phyloP scores from a whole-genome alignment of 2,113 vertebrate species.

The Pithys albifrons region DNA sequence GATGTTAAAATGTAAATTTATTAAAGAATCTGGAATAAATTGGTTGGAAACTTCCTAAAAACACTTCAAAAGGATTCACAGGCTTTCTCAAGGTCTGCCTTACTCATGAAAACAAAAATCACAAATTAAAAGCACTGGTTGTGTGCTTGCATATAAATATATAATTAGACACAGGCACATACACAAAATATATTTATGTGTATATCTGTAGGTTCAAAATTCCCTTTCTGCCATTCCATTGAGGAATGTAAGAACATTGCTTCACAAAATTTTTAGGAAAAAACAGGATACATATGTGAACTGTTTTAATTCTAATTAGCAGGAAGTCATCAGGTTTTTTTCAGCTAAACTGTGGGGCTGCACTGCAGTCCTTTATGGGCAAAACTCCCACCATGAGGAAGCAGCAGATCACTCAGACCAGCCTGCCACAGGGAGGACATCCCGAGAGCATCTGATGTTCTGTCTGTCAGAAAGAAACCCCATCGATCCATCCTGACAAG shows the following conservation, averaged over 20 bases:
- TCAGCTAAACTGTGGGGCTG: background rate
- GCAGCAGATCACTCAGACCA: background rate
- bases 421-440: background rate
- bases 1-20: conserved; percentile 24
- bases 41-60: background rate
- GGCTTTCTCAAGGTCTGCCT: background rate
- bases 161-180: background rate
- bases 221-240: background rate
- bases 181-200: background rate
- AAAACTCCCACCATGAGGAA: background rate
- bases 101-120: background rate
- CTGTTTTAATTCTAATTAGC: background rate
- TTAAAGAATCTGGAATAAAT: background rate
- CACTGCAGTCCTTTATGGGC: background rate
- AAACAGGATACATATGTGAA: fast-evolving
- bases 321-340: background rate
- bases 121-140: background rate
- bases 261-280: background rate
- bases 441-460: background rate
- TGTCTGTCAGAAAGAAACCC: background rate
- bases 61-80: background rate
- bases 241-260: background rate
- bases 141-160: background rate
- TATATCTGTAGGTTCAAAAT: background rate
- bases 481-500: background rate